phyloP scores from a whole-genome alignment of 2,797 vertebrate species.

The Eidolon dupreanum region DNA sequence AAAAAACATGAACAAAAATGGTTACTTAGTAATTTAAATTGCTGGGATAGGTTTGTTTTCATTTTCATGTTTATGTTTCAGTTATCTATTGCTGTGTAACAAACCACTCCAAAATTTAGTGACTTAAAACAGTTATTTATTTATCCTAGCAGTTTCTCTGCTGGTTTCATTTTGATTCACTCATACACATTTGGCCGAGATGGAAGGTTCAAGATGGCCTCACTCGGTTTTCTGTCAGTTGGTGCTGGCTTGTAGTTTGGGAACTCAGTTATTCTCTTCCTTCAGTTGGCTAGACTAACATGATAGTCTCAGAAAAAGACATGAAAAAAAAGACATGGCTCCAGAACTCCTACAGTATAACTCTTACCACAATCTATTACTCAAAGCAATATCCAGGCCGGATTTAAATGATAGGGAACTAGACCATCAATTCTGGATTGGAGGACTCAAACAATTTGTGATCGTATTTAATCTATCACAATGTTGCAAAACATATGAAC shows the following conservation, averaged over 20 bases:
- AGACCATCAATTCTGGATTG: not conserved
- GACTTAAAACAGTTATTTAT: not conserved
- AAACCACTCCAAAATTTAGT: not conserved
- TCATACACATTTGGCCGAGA: accelerated
- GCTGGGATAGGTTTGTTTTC: not conserved
- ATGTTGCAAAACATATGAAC: not conserved
- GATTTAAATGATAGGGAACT: not conserved
- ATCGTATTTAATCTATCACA: not conserved
- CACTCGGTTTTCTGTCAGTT: not conserved
- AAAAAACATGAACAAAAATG: not conserved
- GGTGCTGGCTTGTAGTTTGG: not conserved
- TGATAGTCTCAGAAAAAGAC: not conserved
- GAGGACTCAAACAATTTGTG: not conserved
- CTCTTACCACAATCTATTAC: too few species aligned
- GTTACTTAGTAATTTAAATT: not conserved
- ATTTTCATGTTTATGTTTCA: not conserved
- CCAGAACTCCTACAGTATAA: not conserved
- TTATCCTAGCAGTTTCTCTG: not conserved
- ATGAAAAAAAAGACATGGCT: not conserved
- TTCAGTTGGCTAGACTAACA: not conserved
- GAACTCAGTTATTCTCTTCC: not conserved
- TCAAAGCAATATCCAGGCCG: not conserved
- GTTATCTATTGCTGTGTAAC: not conserved
- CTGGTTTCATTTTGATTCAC: not conserved
- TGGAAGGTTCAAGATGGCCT: not conserved